A percentile compares a stretch with the other conserved stretches of the same genome.
phyloP scores from a whole-genome alignment of 2,888 invertebrate species.

The Hirtodrosophila cameraria region DNA sequence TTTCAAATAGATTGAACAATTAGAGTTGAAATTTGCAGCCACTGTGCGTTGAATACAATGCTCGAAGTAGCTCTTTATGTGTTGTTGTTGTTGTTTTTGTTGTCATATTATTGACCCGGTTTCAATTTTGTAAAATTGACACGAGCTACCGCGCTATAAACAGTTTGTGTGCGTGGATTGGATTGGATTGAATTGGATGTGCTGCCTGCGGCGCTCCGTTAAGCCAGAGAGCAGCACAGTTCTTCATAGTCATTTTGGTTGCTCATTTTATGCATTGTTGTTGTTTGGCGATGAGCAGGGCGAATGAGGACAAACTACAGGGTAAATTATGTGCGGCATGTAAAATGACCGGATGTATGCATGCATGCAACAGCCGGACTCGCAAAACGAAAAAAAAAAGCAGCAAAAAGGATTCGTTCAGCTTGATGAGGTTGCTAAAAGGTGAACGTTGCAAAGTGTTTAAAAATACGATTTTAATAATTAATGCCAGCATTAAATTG shows the following conservation, averaged over 20 bases:
- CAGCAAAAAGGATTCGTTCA: conserved; percentile 9
- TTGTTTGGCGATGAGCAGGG: conserved; percentile 8
- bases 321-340: conserved; percentile 52
- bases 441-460: conserved; percentile 15
- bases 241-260: conserved; percentile 28
- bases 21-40: neutral
- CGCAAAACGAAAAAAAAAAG: conserved; percentile 21
- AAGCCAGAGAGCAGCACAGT: conserved; percentile 4
- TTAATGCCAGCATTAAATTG: conserved; percentile 36
- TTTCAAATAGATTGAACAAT: too few relatives aligned
- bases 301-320: conserved; percentile 32
- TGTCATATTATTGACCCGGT: conserved; percentile 41
- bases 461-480: conserved; percentile 54
- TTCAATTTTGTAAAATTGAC: conserved; percentile 49
- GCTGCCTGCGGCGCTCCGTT: conserved; percentile 11
- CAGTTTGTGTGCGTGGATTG: neutral
- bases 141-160: conserved; percentile 13
- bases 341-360: conserved; percentile 63
- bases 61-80: conserved; percentile 17
- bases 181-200: conserved; percentile 3
- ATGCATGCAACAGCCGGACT: conserved; percentile 40
- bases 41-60: conserved; percentile 12
- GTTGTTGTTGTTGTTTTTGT: conserved; percentile 13
- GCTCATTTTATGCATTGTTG: conserved; percentile 9
- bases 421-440: conserved; percentile 1